phyloP scores from a whole-genome alignment of 2,888 invertebrate genomes.

The Lampropteryx suffumata region DNA sequence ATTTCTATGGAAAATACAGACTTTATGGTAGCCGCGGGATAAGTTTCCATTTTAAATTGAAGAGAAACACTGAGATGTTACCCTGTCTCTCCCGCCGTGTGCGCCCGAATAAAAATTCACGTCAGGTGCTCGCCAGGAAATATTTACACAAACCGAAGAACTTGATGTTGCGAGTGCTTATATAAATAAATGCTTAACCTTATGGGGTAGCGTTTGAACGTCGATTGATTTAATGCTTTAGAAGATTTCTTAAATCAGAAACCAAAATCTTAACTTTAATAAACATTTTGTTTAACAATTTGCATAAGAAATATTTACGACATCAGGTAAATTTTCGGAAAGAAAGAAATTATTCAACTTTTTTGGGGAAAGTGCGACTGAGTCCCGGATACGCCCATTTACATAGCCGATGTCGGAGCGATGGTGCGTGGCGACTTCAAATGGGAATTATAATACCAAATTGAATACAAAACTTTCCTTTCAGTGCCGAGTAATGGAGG shows the following conservation, averaged over 20 bases:
- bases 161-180: conserved; percentile 55
- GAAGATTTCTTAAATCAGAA: conserved; percentile 14
- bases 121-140: conserved; percentile 68
- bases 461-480: conserved; percentile 84
- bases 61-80: conserved; percentile 78
- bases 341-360: conserved; percentile 59
- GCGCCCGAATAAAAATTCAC: conserved; percentile 76
- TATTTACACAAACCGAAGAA: conserved; percentile 71
- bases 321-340: conserved; percentile 46
- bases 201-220: conserved; percentile 36
- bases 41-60: conserved; percentile 82
- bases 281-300: conserved; percentile 12
- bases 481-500: conserved; percentile 83
- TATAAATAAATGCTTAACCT: conserved; percentile 52
- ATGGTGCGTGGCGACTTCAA: conserved; percentile 83
- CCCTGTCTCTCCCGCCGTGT: conserved; percentile 70
- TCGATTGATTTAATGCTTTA: conserved; percentile 30
- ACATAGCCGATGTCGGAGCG: conserved; percentile 82
- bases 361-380: conserved; percentile 73
- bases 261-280: not conserved
- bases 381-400: conserved; percentile 80
- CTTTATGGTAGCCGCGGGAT: conserved; percentile 80
- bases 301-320: conserved; percentile 36
- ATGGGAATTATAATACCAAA: conserved; percentile 84
- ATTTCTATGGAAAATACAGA: conserved; percentile 81